Conservation (phyloP, 2,888 invertebrate species). For the Gortyna flavago region DNA sequence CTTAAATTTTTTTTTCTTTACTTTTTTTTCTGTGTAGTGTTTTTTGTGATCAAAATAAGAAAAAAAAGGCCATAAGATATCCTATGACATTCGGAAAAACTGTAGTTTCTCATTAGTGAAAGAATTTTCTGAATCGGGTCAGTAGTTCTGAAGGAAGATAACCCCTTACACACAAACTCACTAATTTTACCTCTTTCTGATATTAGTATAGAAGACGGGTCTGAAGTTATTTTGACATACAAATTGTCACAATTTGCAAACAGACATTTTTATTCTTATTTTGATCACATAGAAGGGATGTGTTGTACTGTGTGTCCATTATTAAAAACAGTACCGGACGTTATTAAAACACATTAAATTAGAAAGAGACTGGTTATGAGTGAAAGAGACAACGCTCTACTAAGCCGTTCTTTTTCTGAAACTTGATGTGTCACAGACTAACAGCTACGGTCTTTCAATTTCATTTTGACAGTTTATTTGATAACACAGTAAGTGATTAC, state of each 20-base stretch:
- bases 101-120: neutral
- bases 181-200: too few relatives aligned
- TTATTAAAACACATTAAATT: too few relatives aligned
- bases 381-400: too few relatives aligned
- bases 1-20: slow-evolving; percentile 57
- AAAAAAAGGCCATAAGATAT: neutral
- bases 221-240: too few relatives aligned
- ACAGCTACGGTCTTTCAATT: neutral
- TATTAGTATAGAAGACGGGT: too few relatives aligned
- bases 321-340: neutral
- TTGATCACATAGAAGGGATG: slow-evolving; percentile 8
- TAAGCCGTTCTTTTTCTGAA: neutral
- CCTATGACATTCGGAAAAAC: neutral
- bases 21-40: slow-evolving; percentile 42
- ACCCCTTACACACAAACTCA: too few relatives aligned
- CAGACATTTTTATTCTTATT: slow-evolving; percentile 11
- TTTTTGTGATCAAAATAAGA: slow-evolving; percentile 24
- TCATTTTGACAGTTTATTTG: neutral
- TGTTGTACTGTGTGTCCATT: neutral
- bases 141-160: too few relatives aligned
- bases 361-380: neutral
- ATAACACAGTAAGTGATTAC: neutral
- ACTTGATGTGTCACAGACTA: neutral
- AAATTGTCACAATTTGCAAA: too few relatives aligned
- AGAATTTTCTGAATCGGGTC: too few relatives aligned